Evolutionary conservation across 2,888 invertebrate species (phyloP).

Genomic region (Trachelus troglodyta): DNA sequence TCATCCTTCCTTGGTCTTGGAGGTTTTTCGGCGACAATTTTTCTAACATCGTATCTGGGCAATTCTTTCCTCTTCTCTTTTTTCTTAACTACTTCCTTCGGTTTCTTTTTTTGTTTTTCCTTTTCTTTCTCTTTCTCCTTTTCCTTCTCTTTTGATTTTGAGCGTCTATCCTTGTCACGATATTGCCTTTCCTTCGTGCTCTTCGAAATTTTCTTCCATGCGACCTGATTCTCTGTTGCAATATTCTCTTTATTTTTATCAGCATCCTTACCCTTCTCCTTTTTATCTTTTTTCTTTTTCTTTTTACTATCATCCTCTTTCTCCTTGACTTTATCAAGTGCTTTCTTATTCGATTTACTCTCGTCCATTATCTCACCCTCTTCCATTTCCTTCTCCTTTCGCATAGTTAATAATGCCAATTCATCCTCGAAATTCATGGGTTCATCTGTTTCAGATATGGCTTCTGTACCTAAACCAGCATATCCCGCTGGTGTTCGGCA

Average conservation of each 20-base stretch:
- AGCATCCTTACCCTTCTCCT: constrained; percentile 65
- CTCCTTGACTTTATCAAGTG: constrained; percentile 49
- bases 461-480: constrained; percentile 66
- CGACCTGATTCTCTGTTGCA: constrained; percentile 65
- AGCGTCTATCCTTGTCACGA: constrained; percentile 71
- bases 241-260: constrained; percentile 69
- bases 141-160: constrained; percentile 51
- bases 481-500: constrained; percentile 63
- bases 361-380: constrained; percentile 63
- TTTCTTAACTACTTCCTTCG: constrained; percentile 59
- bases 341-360: constrained; percentile 44
- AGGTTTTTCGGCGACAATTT: constrained; percentile 78
- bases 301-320: constrained; percentile 64
- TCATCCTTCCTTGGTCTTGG: constrained; percentile 75
- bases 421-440: constrained; percentile 64
- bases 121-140: constrained; percentile 63
- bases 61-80: constrained; percentile 81
- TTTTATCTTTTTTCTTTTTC: constrained; percentile 70
- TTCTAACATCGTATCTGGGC: constrained; percentile 85
- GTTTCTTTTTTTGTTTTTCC: constrained; percentile 59
- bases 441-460: constrained; percentile 65
- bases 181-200: constrained; percentile 83
- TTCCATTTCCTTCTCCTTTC: constrained; percentile 64
- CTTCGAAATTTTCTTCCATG: constrained; percentile 85
- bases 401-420: constrained; percentile 58